Base-by-base conservation (phyloP, 2,797 vertebrate species). In the Malacoctenus gilli region DNA sequence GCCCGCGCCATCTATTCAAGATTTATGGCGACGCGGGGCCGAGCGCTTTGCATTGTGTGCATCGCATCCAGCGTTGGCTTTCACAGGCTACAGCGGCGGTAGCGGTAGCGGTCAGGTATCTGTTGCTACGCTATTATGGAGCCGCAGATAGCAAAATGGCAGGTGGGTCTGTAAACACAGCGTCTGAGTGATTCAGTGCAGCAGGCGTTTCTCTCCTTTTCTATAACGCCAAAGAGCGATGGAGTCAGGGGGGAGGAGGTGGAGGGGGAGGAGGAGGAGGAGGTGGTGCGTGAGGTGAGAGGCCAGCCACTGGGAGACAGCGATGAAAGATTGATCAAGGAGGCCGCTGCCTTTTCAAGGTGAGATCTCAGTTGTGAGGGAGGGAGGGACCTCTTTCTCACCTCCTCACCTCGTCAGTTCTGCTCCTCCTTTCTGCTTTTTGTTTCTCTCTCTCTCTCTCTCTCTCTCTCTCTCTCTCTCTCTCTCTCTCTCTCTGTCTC, bases 271-370 rank as follows among this genome's bases (percentile, higher is more conserved):
- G 34, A 14, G 32, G 13, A 35, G 13, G 32, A n/a, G 34, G 34
- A 35, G 14, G 21, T 2, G n/a, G n/a, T 25, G 23, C 23, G 23
- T 1, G n/a, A 35, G 1, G 32, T 6, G 67, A 68, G 70, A 77
- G 72, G 71, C 30, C 20, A 19, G 62, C 56, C 32, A 55, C 66
- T 10, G 11, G 42, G 66, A 77, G 72, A 69, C 68, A 2, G 35
- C 13, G 32, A 68, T 84, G 85, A 86, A 86, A 84, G 75, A 77
- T 83, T 81, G 85, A 87, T 87, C 77, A 77, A 57, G 64, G 62
- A 65, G 66, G 50, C 61, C 10, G 48, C 43, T 55, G 69, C 51
- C 56, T 78, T 83, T 82, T 87, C 84, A 84, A 87, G 84, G 83
- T 87, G 82, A 82, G 79, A 67, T 80, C 57, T 83, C 65, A 35